Base-by-base conservation (phyloP, 2,113 vertebrate genomes). In the Hemiprocne comata region DNA sequence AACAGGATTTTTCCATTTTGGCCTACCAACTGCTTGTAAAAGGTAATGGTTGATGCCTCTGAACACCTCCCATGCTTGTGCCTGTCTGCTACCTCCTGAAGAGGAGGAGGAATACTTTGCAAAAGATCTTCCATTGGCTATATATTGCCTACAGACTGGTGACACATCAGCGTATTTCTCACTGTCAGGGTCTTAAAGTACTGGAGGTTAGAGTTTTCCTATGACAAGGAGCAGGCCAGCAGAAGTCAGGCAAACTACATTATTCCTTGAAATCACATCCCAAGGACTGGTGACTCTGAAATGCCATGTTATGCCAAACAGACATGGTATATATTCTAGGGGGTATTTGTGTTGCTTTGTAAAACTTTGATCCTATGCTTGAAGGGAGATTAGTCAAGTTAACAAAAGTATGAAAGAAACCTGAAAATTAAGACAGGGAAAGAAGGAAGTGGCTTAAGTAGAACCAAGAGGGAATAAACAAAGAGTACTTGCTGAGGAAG, bases 91-190 rank as follows among this genome's bases (percentile, higher is more conserved):
- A 83, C 53, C 33, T 75, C 42, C 42, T 29, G 55, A 46, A 61
- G 33, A 60, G 50, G 48, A 65, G 54, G 21, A 76, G 36, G 18
- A 93, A 50, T 54, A 51, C n/a, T 86, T 76, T 38, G 13, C 50
- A 44, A 55, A 55, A 94, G 24, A 7, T 36, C 28, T 77, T 76
- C 74, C 46, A 38, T 33, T 86, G 51, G 11, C 12, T 82, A 2
- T 8, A 3, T 60, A 11, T 91, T 14, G 0, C 61, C 73, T 78
- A 67, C 34, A 64, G 36, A 31, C 15, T 75, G 38, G 60, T 71
- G 40, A 64, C n/a, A 72, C 24, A 75, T 19, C 33, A 85, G 90
- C 88, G 40, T 66, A 51, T 78, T 84, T 92, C 55, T 86, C 36
- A 25, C 36, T 64, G 55, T 1, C 40, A 74, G 8, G 26, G 11